Base-by-base conservation (phyloP, 2,797 vertebrate genomes). In the Chrosomus eos region DNA sequence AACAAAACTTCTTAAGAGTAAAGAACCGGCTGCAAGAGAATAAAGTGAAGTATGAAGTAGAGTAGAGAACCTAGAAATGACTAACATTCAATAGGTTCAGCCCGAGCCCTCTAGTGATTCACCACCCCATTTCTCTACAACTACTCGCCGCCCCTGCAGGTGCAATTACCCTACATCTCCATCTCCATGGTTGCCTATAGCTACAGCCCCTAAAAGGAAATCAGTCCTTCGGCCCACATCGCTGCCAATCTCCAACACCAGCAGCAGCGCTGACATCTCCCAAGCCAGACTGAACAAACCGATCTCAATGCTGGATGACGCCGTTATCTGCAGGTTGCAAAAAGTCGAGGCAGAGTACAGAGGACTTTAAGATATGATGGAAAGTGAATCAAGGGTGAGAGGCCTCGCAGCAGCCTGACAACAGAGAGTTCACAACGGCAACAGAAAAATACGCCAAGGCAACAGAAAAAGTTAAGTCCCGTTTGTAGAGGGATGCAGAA, bases 81-180 rank as follows among this genome's bases (percentile, higher is more conserved):
- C 48, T 66, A 38, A 67, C 45, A 53, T 38, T 64, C 55, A 66
- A 7, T 48, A 31, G 60, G 36, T 74, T 48, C 6, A 33, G 28
- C 28, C 48, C 9, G n/a, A 60, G 74, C 13, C 23, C n/a, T 71
- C 16, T 81, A 71, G 36, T 60, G 23, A 58, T 58, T 75, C 21
- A 82, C 72, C 45, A 75, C 18, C 0, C 31, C 0, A 64, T 74
- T 36, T 53, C n/a, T 77, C 33, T 62, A 28, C 73, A 68, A 58
- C 73, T 18, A 70, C 62, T 68, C 9, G 7, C 33, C 21, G 21
- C 16, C 33, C 53, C 71, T 67, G 38, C 21, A 58, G 36, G 13
- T 84, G 38, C 53, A 84, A 84, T 78, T 79, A 68, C 26, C 19
- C 19, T 36, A 21, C 51, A 58, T 38, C 8, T 62, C 51, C 55